Evolutionary conservation across 2,888 invertebrate species (phyloP), one percentile per base, ranked within the genome.

Genomic region (Blomia tropicalis): DNA sequence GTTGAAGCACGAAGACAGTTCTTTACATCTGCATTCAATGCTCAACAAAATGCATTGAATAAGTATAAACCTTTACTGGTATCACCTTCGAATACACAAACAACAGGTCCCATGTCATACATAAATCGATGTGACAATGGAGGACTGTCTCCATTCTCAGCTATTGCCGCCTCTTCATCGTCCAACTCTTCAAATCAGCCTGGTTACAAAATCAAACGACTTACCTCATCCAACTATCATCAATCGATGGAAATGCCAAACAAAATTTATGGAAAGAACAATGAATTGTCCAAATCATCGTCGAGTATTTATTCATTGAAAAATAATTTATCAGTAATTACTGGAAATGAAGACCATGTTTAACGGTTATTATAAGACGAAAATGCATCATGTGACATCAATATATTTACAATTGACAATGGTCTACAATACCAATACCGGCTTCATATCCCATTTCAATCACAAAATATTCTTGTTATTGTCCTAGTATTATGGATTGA

Each of bases 1-100:
- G 62, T 51, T 29, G 59, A 64, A 44, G 61, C 62, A 41, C 53
- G 64, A 43, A 51, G 64, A 27, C 64, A 64, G 64, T 64, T 64
- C 63, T 64, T 64, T 58, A 62, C 60, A 29, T 62, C 61, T 29
- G 51, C 51, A 11, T 47, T 47, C 27, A 7, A 47, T 62, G 41
- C 31, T 36, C 19, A 27, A 30, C 27, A 25, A 22, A 25, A 22
- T 22, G 7, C 51, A n/a, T 25, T 27, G 7, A 22, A 47, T 27
- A 25, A 22, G 14, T 25, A 27, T 27, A 47, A 25, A 14, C 51
- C 27, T n/a, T 22, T 22, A 11, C 23, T 54, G n/a, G 19, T 41
- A 3, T 60, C 60, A 5, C 36, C 47, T 17, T 51, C 53, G 29
- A 60, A 51, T 7, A 14, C 60, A n/a, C 51, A 30, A 53, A 32